Base-by-base conservation (phyloP, 1,140 invertebrate genomes). In the roundworm (Caenorhabditis elegans) region DNA sequence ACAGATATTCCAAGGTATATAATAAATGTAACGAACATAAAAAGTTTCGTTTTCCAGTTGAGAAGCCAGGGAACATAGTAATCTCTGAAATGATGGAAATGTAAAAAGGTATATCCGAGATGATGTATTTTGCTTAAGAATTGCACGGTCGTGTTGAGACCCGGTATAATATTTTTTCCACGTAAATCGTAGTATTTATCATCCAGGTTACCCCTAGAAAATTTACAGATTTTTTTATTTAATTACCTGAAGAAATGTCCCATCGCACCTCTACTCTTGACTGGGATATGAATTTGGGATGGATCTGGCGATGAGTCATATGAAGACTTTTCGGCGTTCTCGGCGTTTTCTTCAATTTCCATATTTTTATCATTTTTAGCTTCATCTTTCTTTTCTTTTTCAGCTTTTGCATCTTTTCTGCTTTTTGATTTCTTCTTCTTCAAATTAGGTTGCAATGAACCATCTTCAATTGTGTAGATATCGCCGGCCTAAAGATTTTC, bases 11-110 rank as follows among this genome's bases (percentile, higher is more conserved):
- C 85, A 5, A 91, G 70, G 78, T 91, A 91, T 4, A 83, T 82
- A 3, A 86, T 17, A 82, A 91, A 91, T 3, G 90, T n/a, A 13
- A 90, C 3, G 11, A 87, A 15, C 15, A 90, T 86, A 0, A 88
- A 2, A 11, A 86, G 51, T 84, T 91, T 90, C 0, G 84, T 84
- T 17, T 85, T 83, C 70, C 76, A 83, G 49, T 90, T 53, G 26
- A 89, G 82, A 22, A 89, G 83, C 47, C 87, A 86, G 22, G 89
- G 88, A 11, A 88, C 85, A 75, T 90, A 90, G 80, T 85, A 84
- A 43, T 86, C 83, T 53, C 88, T 86, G 46, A 83, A n/a, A n/a
- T n/a, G n/a, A n/a, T n/a, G n/a, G n/a, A n/a, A n/a, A n/a, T n/a
- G n/a, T n/a, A n/a, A n/a, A n/a, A n/a, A n/a, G n/a, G n/a, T n/a